Evolutionary conservation across 1,140 invertebrate genomes (phyloP).

Genomic region (Delia radicum): DNA sequence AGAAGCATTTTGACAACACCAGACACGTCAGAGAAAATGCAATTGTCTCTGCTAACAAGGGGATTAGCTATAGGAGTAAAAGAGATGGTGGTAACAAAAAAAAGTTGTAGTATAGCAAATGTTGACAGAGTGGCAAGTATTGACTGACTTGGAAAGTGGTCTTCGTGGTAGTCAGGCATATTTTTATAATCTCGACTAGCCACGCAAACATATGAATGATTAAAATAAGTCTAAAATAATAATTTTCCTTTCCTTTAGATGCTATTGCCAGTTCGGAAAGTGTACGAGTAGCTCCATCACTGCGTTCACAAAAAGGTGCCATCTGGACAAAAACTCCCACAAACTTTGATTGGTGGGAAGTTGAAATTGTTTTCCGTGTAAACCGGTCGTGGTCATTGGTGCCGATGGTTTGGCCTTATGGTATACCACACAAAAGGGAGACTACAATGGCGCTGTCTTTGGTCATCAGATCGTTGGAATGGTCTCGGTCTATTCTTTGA

Average conservation of each 20-base stretch:
- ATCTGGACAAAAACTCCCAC: constrained; percentile 89
- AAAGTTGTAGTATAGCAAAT: too few species aligned
- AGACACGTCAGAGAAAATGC: constrained; percentile 30
- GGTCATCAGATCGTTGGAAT: constrained; percentile 94
- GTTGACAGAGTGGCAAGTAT: constrained; percentile 31
- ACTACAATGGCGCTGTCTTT: constrained; percentile 88
- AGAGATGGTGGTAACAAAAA: constrained; percentile 35
- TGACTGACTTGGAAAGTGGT: background rate
- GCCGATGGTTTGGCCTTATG: constrained; percentile 97
- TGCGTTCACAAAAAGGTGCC: constrained; percentile 93
- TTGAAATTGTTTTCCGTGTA: constrained; percentile 92
- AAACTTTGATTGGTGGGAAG: constrained; percentile 93
- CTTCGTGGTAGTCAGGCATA: too few species aligned
- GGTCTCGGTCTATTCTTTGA: constrained; percentile 96
- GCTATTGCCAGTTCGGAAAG: constrained; percentile 97
- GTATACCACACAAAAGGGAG: constrained; percentile 84
- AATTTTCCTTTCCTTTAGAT: constrained; percentile 73
- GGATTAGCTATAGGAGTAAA: constrained; percentile 30
- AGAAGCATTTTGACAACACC: constrained; percentile 18
- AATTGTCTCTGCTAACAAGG: background rate
- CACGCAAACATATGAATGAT: too few species aligned
- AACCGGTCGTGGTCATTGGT: constrained; percentile 94
- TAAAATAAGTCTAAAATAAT: too few species aligned
- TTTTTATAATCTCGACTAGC: too few species aligned
- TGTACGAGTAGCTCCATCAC: constrained; percentile 91